A percentile compares a stretch with the other conserved stretches of the same genome.
Evolutionary conservation across 1,140 invertebrate genomes (phyloP).

Genomic region (Druon quercuslanigerum): DNA sequence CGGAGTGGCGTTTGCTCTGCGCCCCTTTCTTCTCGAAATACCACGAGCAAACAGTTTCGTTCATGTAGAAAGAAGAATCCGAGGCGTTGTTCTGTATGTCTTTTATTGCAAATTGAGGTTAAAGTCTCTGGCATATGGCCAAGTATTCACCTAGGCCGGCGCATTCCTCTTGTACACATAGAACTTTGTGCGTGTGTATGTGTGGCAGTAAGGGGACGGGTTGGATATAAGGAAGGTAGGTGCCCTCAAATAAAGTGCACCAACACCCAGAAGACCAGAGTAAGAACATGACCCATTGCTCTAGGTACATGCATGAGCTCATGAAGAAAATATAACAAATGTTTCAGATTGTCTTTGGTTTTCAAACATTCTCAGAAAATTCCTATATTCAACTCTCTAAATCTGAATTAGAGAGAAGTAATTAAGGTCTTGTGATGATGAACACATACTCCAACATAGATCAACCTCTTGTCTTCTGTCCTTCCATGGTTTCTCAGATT

Average conservation of each 20-base stretch:
- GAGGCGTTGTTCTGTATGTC: slow-evolving; percentile 39
- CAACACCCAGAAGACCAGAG: neutral
- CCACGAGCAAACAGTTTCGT: slow-evolving; percentile 42
- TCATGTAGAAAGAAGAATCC: slow-evolving; percentile 48
- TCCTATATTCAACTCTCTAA: no score
- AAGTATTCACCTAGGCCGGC: slow-evolving; percentile 63
- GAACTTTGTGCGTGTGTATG: neutral
- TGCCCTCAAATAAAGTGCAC: slow-evolving; percentile 12
- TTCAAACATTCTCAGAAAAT: no score
- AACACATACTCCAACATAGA: no score
- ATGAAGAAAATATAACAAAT: neutral
- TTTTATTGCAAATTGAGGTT: slow-evolving; percentile 74
- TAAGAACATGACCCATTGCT: slow-evolving; percentile 15
- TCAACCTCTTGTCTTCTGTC: no score
- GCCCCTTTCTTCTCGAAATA: slow-evolving; percentile 42
- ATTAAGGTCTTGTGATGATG: no score
- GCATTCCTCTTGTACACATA: slow-evolving; percentile 47
- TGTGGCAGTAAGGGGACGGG: neutral
- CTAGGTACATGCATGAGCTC: neutral
- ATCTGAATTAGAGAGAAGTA: no score
- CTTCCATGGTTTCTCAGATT: no score
- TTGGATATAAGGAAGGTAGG: neutral
- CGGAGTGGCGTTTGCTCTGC: slow-evolving; percentile 33
- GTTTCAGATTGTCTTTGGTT: neutral
- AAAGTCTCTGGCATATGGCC: slow-evolving; percentile 68